Base-by-base conservation (phyloP, 1,140 invertebrate species). In the Orchesella cincta region DNA sequence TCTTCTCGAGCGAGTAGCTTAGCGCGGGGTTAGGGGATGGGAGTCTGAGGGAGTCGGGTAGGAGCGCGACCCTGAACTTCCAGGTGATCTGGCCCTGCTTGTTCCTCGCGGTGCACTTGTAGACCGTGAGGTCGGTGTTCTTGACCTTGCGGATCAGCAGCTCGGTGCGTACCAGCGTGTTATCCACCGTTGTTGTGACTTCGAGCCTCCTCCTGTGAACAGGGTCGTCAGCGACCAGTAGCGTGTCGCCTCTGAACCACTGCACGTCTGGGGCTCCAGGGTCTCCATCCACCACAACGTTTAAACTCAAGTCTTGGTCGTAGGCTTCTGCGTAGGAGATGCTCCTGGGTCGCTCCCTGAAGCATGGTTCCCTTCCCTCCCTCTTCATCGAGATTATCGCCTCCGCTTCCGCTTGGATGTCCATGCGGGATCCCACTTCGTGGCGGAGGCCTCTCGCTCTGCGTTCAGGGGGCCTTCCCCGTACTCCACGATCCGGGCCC, bases 221-320 rank as follows among this genome's bases (percentile, higher is more conserved):
- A 1, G 57, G 39, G 57, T 79, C 78, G 31, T 72, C 54, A 26
- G 52, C 33, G 23, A n/a, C 51, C 20, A 75, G 35, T 20, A 67
- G n/a, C 34, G 35, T 73, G 36, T 73, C 46, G 36, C 39, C 39
- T 46, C 71, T 39, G 86, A 94, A 98, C 97, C 97, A 99, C 80
- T 97, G 94, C n/a, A 98, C 91, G 57, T 89, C 86, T 0, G 97
- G 96, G 83, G 92, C 91, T 2, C 26, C 62, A 0, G 96, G 96
- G 83, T 94, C 93, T 0, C 95, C 96, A 3, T 96, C 92, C 1
- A 94, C 93, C 71, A 92, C 70, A 29, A 46, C 78, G 89, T 87
- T 28, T 84, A 82, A 1, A 90, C 85, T 78, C 87, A 86, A 26
- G 88, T 87, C 5, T 82, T 70, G 36, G 18, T 72, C 74, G 71